Evolutionary conservation across 64 coral and sea anemone species (phyloP).

Genomic region (Montipora foliosa): DNA sequence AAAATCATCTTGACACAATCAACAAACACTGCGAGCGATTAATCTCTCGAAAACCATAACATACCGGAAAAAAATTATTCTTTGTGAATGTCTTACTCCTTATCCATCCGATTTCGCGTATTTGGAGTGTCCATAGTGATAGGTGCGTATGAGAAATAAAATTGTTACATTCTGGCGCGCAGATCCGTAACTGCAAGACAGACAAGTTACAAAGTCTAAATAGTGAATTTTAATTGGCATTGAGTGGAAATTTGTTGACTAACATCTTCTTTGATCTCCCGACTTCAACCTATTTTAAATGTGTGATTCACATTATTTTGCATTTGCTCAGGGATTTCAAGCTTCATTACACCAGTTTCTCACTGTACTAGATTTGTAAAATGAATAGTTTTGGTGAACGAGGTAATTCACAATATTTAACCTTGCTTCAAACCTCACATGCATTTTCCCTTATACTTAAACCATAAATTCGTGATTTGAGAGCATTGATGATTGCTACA

Average conservation of each 20-base stretch:
- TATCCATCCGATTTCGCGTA: not conserved
- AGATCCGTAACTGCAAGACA: not conserved
- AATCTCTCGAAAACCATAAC: not conserved
- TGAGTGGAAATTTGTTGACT: constrained; percentile 29
- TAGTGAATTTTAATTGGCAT: constrained; percentile 41
- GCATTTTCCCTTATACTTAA: not conserved
- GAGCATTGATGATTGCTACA: no score
- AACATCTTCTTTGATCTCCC: constrained; percentile 29
- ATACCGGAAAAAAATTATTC: not conserved
- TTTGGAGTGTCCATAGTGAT: no score
- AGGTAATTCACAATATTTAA: not conserved
- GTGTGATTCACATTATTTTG: not conserved
- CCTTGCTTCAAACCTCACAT: not conserved
- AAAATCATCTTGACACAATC: constrained; percentile 46
- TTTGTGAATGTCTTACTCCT: not conserved
- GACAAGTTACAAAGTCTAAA: constrained; percentile 1
- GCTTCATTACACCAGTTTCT: not conserved
- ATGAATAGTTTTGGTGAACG: not conserved
- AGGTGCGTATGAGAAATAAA: constrained; percentile 6
- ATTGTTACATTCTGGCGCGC: not conserved
- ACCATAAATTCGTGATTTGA: not conserved
- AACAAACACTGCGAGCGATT: not conserved
- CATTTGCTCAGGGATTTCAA: no score
- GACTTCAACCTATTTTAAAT: constrained; percentile 16
- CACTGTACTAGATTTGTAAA: not conserved